These are phyloP conservation scores for Myodes glareolus DNA, from an alignment of 2,113 vertebrate species.

Conservation along the genomic window DNA sequence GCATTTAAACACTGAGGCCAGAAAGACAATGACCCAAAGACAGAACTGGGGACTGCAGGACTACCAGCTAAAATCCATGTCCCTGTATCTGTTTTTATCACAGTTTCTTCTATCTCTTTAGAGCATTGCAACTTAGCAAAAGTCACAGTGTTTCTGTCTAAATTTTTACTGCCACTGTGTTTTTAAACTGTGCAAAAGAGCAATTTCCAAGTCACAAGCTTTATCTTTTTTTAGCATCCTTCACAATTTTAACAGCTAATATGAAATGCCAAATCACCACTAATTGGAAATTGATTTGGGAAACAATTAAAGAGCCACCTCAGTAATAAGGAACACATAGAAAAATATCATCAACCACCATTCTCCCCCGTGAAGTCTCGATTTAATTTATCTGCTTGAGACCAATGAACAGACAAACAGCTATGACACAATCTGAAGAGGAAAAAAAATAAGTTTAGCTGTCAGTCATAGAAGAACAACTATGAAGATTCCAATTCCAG, in stretches of 20 bases:
- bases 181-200: conserved; percentile 74
- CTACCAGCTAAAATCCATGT: not conserved
- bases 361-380: not conserved
- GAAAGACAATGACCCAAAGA: not conserved
- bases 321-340: conserved; percentile 50
- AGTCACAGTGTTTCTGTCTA: not conserved
- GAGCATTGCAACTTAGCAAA: not conserved
- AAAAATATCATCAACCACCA: conserved; percentile 49
- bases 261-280: conserved; percentile 78
- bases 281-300: conserved; percentile 87
- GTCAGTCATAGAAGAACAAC: not conserved
- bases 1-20: not conserved
- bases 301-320: conserved; percentile 80
- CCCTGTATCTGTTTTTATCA: not conserved
- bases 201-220: conserved; percentile 78
- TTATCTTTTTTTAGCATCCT: conserved; percentile 70
- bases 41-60: not conserved
- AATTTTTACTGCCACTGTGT: conserved; percentile 50
- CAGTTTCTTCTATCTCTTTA: not conserved
- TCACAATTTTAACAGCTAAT: conserved; percentile 78
- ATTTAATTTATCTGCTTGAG: conserved; percentile 54
- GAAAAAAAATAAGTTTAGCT: not conserved
- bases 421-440: not conserved
- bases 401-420: not conserved
- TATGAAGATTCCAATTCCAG: not conserved